A percentile compares a stretch with the other conserved stretches of the same genome.
phyloP scores from a whole-genome alignment of 2,888 invertebrate species.

The Caenorhabditis doughertyi region DNA sequence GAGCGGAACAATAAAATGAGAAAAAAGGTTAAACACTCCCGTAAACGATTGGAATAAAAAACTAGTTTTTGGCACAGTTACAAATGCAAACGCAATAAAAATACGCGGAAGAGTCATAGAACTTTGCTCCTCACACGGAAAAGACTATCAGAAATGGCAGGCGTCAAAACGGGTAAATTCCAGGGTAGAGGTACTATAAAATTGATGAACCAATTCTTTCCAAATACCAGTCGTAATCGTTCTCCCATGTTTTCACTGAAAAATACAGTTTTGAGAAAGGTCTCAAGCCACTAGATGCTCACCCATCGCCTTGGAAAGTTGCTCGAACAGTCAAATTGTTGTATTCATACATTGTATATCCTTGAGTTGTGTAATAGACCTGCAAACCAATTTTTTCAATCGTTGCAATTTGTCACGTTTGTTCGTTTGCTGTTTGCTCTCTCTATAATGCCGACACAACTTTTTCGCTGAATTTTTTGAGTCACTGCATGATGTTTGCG shows the following conservation, averaged over 20 bases:
- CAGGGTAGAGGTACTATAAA: constrained; percentile 78
- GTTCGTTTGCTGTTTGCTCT: constrained; percentile 31
- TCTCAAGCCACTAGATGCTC: not conserved
- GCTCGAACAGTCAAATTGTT: constrained; percentile 75
- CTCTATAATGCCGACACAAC: constrained; percentile 29
- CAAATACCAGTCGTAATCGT: constrained; percentile 81
- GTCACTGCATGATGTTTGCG: constrained; percentile 50
- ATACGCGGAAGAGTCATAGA: constrained; percentile 39
- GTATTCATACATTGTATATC: constrained; percentile 82
- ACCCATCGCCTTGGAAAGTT: constrained; percentile 80
- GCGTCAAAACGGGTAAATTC: constrained; percentile 70
- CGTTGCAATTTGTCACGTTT: constrained; percentile 6
- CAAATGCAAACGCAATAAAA: not conserved
- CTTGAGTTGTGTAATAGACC: constrained; percentile 80
- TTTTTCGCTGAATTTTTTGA: constrained; percentile 39
- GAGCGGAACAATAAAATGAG: not conserved
- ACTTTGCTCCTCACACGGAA: constrained; percentile 74
- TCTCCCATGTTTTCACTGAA: constrained; percentile 73
- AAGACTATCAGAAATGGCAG: constrained; percentile 74
- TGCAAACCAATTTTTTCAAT: constrained; percentile 51
- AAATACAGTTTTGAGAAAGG: not conserved
- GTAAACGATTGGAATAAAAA: constrained; percentile 20
- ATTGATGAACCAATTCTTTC: constrained; percentile 78
- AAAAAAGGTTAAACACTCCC: constrained; percentile 29
- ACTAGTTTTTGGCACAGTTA: constrained; percentile 37